Evolutionary conservation across 2,797 vertebrate species (phyloP).

Genomic region (Sebastes hubbsi): DNA sequence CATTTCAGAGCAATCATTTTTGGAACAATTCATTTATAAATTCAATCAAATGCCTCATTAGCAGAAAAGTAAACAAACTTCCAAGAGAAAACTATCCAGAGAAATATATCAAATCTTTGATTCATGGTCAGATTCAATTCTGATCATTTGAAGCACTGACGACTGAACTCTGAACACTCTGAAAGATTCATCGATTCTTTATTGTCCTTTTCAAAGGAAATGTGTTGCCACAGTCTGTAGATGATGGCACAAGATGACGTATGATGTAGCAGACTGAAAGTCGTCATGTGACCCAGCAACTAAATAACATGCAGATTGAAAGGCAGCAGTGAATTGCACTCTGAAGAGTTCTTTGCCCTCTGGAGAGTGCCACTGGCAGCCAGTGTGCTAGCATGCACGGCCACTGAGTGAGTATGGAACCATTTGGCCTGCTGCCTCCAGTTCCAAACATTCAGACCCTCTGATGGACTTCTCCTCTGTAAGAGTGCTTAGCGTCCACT

Average conservation of each 20-base stretch:
- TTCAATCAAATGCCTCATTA: conserved; percentile 50
- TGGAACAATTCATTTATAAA: conserved; percentile 42
- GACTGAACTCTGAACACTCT: conserved; percentile 1
- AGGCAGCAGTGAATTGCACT: conserved; percentile 63
- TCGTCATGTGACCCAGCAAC: conserved; percentile 34
- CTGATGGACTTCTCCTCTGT: conserved; percentile 54
- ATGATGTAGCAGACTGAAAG: conserved; percentile 47
- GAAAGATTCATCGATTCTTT: neutral
- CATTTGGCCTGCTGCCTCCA: conserved; percentile 73
- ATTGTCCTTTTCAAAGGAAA: neutral
- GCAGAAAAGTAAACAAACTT: conserved; percentile 34
- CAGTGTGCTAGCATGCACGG: conserved; percentile 44
- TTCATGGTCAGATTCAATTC: conserved; percentile 14
- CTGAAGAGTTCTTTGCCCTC: conserved; percentile 65
- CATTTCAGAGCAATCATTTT: neutral
- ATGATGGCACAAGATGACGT: conserved; percentile 28
- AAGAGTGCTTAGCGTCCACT: conserved; percentile 68
- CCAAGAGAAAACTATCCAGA: neutral
- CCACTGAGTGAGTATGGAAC: conserved; percentile 67
- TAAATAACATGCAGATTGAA: conserved; percentile 68
- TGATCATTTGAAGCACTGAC: conserved; percentile 17
- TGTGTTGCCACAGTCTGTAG: neutral
- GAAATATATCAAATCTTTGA: neutral
- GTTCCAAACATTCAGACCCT: conserved; percentile 68
- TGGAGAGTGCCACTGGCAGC: conserved; percentile 66